phyloP scores from a whole-genome alignment of 2,797 vertebrate species.

The Acanthurus tractus region DNA sequence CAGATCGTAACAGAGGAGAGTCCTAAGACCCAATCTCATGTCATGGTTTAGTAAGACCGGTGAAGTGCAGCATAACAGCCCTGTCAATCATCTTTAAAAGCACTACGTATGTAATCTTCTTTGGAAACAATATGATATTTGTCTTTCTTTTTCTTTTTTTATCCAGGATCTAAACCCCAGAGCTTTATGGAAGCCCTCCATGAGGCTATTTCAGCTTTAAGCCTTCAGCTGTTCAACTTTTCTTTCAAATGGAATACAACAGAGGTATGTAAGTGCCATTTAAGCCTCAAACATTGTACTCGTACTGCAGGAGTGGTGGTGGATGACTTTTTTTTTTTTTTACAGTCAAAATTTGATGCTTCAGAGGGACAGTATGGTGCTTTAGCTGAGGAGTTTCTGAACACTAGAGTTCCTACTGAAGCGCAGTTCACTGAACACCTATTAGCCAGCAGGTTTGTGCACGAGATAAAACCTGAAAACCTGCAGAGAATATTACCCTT shows the following conservation, averaged over 20 bases:
- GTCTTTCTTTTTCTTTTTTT: conserved; percentile 17
- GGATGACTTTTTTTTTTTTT: conserved; percentile 42
- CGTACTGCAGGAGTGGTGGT: background rate
- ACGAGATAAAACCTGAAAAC: conserved; percentile 11
- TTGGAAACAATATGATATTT: conserved; percentile 32
- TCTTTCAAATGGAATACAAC: conserved; percentile 73
- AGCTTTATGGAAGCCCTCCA: conserved; percentile 81
- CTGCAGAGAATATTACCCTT: background rate
- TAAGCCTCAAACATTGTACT: conserved; percentile 33
- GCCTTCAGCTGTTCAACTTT: conserved; percentile 81
- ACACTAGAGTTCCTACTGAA: conserved; percentile 78
- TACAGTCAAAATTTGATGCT: conserved; percentile 54
- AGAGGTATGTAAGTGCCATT: conserved; percentile 67
- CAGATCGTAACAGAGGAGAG: conserved; percentile 3
- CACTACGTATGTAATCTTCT: conserved; percentile 44
- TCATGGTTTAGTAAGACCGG: conserved; percentile 12
- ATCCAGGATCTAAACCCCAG: conserved; percentile 70
- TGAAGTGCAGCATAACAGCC: conserved; percentile 17
- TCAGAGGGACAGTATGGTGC: conserved; percentile 49
- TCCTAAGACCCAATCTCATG: conserved; percentile 13
- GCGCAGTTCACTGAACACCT: conserved; percentile 72
- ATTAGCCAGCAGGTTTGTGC: conserved; percentile 80
- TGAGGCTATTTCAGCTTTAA: conserved; percentile 81
- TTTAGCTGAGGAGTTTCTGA: conserved; percentile 82
- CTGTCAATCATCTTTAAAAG: conserved; percentile 42